phyloP scores from a whole-genome alignment of 2,797 vertebrate species.

The Spinus pinus region DNA sequence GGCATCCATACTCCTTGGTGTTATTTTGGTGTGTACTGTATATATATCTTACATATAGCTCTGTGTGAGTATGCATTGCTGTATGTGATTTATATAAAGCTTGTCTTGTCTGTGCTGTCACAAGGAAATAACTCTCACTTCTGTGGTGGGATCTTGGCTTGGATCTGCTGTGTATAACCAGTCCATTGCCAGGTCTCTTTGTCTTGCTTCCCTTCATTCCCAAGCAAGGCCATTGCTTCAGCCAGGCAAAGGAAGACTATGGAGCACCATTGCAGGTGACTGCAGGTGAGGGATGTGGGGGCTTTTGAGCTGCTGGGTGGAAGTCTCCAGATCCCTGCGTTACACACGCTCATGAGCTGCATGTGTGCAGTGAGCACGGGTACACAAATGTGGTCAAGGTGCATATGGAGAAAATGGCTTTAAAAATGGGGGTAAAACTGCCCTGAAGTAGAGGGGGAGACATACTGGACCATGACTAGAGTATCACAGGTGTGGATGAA shows the following conservation, averaged over 20 bases:
- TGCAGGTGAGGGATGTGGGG: not conserved
- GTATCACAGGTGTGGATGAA: fast-evolving
- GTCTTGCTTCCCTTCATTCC: not conserved
- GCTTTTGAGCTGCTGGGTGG: not conserved
- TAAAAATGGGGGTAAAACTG: not conserved
- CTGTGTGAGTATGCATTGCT: not conserved
- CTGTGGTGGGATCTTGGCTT: not conserved
- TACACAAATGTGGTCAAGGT: not conserved
- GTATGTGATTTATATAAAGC: not conserved
- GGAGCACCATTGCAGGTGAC: not conserved
- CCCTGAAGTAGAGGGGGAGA: not conserved
- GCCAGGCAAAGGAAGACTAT: not conserved
- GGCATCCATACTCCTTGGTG: not conserved
- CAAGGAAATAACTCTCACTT: not conserved
- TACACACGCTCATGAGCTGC: fast-evolving
- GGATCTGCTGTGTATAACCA: not conserved
- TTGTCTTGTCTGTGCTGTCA: not conserved
- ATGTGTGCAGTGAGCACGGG: fast-evolving
- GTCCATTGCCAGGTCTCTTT: not conserved
- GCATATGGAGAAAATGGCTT: not conserved
- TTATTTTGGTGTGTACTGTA: not conserved
- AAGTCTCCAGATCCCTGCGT: not conserved
- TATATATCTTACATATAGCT: not conserved
- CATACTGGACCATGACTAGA: not conserved
- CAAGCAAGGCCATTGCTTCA: not conserved